phyloP scores from a whole-genome alignment of 2,797 vertebrate species.

The Poeciliopsis paucimaculata region DNA sequence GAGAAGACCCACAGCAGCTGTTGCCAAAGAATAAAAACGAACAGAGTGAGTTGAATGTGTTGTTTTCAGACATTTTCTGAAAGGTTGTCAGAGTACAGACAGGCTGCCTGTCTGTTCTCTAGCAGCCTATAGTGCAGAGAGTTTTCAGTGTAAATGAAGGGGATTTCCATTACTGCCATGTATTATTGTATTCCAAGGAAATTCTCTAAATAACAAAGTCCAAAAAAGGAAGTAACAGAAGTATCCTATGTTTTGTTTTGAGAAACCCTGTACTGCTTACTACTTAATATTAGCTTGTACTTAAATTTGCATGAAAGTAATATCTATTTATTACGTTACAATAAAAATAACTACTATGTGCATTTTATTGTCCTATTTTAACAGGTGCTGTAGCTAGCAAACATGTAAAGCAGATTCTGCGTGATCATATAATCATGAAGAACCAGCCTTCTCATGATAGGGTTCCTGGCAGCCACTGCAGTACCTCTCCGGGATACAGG shows the following conservation, averaged over 20 bases:
- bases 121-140: too few relatives aligned
- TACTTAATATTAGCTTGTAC: background rate
- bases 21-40: constrained; percentile 89
- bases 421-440: constrained; percentile 86
- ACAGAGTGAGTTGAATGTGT: constrained; percentile 80
- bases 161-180: constrained; percentile 55
- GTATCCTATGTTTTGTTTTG: constrained; percentile 5
- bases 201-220: constrained; percentile 36
- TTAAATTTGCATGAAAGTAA: background rate
- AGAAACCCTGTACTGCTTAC: background rate
- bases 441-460: constrained; percentile 84
- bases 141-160: constrained; percentile 45
- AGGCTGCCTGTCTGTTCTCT: constrained; percentile 29
- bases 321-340: background rate
- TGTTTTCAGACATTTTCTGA: constrained; percentile 28
- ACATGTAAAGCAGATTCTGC: constrained; percentile 88
- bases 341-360: background rate
- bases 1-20: constrained; percentile 84
- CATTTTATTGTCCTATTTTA: constrained; percentile 6
- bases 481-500: constrained; percentile 60
- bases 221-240: background rate
- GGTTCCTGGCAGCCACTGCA: constrained; percentile 67
- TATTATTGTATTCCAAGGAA: constrained; percentile 50
- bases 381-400: constrained; percentile 90
- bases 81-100: constrained; percentile 23